These are phyloP conservation scores for Henicopernis longicauda DNA, from an alignment of 2,113 vertebrate genomes.

Conservation along the genomic window DNA sequence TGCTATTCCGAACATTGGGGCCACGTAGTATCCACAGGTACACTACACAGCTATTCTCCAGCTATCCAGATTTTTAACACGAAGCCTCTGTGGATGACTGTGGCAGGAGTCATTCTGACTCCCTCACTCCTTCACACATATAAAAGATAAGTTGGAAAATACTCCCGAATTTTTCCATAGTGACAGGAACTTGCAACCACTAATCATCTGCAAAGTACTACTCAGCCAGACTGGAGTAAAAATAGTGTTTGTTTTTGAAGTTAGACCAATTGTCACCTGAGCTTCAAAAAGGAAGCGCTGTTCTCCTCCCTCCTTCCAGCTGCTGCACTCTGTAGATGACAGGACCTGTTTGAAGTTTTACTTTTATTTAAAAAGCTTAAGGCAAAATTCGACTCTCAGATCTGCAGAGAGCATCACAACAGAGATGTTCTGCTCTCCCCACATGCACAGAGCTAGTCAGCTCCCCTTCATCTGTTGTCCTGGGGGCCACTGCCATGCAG, in stretches of 20 bases:
- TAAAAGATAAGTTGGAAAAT: neutral
- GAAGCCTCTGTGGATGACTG: neutral
- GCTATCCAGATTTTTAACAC: neutral
- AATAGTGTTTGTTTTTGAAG: neutral
- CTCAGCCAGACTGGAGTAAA: neutral
- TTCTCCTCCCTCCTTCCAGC: neutral
- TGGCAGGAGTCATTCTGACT: neutral
- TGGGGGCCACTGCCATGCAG: neutral
- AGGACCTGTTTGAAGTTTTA: neutral
- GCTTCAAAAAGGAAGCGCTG: neutral
- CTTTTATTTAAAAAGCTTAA: slow-evolving; percentile 5
- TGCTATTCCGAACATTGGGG: neutral
- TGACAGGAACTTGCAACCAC: neutral
- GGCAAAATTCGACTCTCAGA: neutral
- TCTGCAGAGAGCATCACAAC: neutral
- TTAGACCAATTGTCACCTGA: neutral
- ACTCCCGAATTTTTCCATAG: neutral
- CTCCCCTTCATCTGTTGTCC: neutral
- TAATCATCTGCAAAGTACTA: neutral
- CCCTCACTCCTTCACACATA: neutral
- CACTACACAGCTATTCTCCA: neutral
- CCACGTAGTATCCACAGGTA: neutral
- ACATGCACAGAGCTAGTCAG: neutral
- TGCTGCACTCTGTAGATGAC: neutral
- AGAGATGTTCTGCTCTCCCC: neutral